These are phyloP conservation scores for Chaetophractus vellerosus DNA, from an alignment of 2,797 vertebrate species.

Conservation along the genomic window DNA sequence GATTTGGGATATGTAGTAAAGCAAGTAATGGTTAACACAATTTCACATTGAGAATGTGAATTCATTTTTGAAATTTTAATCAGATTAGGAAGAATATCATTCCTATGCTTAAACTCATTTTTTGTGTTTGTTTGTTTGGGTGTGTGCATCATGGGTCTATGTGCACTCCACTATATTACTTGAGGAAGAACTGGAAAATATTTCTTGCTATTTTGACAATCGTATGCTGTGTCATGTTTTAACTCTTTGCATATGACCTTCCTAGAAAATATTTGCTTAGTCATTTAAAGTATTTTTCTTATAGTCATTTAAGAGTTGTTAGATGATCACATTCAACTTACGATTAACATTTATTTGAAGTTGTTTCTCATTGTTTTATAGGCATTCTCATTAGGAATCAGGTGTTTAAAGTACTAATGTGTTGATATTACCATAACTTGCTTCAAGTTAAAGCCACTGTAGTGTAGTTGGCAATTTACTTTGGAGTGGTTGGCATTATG, in stretches of 20 bases:
- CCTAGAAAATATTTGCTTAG: background rate
- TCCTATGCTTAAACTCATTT: background rate
- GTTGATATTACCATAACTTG: background rate
- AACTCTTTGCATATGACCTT: background rate
- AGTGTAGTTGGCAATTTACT: background rate
- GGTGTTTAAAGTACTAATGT: background rate
- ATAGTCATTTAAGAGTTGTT: background rate
- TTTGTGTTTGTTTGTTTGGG: background rate
- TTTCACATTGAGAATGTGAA: background rate
- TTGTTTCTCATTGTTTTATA: background rate
- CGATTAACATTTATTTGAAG: slow-evolving; percentile 8
- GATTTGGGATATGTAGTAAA: background rate
- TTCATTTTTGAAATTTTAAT: slow-evolving; percentile 11
- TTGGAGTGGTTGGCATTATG: background rate
- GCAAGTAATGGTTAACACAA: background rate
- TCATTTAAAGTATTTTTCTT: slow-evolving; percentile 37
- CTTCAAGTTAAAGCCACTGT: background rate
- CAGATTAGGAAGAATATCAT: background rate
- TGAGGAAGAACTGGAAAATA: background rate
- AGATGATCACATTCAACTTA: background rate
- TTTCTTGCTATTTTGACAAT: background rate
- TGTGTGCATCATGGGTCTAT: background rate
- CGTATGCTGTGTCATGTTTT: background rate
- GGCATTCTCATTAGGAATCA: background rate
- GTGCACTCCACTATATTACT: background rate